Conservation (phyloP, 1,140 invertebrate genomes). For the Chymomyza costata region DNA sequence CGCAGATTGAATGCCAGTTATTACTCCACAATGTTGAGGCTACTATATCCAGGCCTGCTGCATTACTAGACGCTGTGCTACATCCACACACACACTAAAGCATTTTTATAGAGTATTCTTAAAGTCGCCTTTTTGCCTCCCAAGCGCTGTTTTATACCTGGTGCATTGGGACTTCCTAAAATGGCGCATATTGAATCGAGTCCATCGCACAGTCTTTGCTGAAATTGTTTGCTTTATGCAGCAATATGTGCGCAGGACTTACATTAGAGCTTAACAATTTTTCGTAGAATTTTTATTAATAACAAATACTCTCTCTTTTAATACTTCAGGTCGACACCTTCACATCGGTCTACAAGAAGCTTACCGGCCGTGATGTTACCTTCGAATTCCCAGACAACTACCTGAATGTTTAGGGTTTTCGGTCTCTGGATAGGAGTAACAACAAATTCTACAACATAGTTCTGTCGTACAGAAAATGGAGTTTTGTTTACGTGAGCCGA, state of each 20-base stretch:
- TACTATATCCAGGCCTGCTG: not conserved
- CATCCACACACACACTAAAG: slow-evolving; percentile 9
- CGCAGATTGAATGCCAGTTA: slow-evolving; percentile 10
- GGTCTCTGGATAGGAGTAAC: slow-evolving; percentile 47
- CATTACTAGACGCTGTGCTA: slow-evolving; percentile 37
- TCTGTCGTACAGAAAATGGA: slow-evolving; percentile 59
- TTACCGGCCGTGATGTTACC: slow-evolving; percentile 98
- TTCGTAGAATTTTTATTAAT: slow-evolving; percentile 2
- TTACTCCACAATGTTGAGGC: slow-evolving; percentile 9
- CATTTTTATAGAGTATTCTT: not conserved
- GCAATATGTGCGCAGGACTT: slow-evolving; percentile 16
- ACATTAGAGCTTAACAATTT: slow-evolving; percentile 8
- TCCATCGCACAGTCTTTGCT: slow-evolving; percentile 17
- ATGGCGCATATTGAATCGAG: slow-evolving; percentile 55
- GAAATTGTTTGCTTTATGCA: slow-evolving; percentile 13
- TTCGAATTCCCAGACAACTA: slow-evolving; percentile 99
- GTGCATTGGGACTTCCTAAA: slow-evolving; percentile 65
- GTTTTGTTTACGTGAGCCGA: slow-evolving; percentile 56
- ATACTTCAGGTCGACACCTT: slow-evolving; percentile 96
- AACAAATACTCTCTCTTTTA: slow-evolving; percentile 30
- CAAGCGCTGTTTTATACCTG: slow-evolving; percentile 35
- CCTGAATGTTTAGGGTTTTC: slow-evolving; percentile 82
- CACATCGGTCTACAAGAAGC: slow-evolving; percentile 97
- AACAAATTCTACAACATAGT: slow-evolving; percentile 30
- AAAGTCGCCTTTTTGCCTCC: slow-evolving; percentile 65